Evolutionary conservation across 1,140 invertebrate species (phyloP), one percentile per base, ranked within the genome.

Genomic region (Cecropterus lyciades): DNA sequence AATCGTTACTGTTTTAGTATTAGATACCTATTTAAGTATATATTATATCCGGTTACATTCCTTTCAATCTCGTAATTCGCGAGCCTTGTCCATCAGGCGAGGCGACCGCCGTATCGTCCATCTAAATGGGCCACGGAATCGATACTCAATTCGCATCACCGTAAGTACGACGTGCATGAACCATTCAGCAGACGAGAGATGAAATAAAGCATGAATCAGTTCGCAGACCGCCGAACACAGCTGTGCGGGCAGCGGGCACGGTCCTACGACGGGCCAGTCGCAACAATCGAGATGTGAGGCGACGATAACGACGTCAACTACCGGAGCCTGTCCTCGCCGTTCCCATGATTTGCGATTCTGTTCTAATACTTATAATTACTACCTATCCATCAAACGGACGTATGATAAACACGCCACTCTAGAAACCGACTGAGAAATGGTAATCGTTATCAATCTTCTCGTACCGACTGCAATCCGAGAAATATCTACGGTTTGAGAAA

Each of bases 341-440:
- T 89, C 86, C 77, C 85, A 88, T 88, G 85, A 89, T 84, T 83
- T 86, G 84, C 83, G 77, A 87, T 85, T 75, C 80, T 77, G 75
- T 82, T 87, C 81, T 85, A 89, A 85, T 85, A 77, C 59, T 86
- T 83, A 85, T 89, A 89, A 91, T 89, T 91, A 87, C 82, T 69
- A 68, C 70, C 80, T 80, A 85, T 89, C 85, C 73, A 85, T 91
- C 87, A 89, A 87, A 84, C 70, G 70, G 85, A 86, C 80, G 68
- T 84, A 84, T 77, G 79, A 84, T 80, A 87, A 83, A 79, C 78
- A 80, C 72, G 62, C 74, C 56, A 75, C 75, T 75, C 71, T 67
- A 72, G 79, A 82, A 74, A 73, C 77, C 60, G 72, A 70, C 67
- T 55, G 64, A 76, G 71, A 73, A 77, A 79, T 73, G 69, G 67